Base-by-base conservation (phyloP, 1,140 invertebrate genomes). In the Aphelenchoides fujianensis region DNA sequence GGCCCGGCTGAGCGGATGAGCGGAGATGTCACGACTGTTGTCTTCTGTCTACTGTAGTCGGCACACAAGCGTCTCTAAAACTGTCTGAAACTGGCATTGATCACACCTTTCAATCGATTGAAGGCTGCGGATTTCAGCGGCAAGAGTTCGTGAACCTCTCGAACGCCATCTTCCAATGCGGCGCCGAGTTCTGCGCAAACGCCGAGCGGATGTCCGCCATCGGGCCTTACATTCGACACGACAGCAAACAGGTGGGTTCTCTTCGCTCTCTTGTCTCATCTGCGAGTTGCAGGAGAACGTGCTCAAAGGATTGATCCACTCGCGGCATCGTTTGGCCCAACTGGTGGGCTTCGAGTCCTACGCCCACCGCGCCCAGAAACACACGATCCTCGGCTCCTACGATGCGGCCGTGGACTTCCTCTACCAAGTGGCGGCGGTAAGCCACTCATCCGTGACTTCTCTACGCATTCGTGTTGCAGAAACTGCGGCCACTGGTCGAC, bases 261-360 rank as follows among this genome's bases (percentile, higher is more conserved):
- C 5, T 68, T 67, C 70, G 5, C n/a, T 5, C 9, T 7, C 5
- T 30, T 71, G 7, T 27, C 35, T 69, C 19, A 68, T 70, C 34
- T 16, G 27, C 16, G 5, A 72, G 32, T 1, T 52, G 5, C 27
- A 83, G 73, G 82, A 83, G 72, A 28, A 48, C 1, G 53, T 63
- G 30, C 54, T 83, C 2, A 34, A 63, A 35, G 28, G 67, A 7
- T 48, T 83, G 23, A 54, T 83, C 2, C n/a, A 23, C 7, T 59
- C 37, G 28, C 52, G 82, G 2, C 72, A 84, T 70, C 12, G 73
- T 35, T 69, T 83, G 0, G 83, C 82, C 1, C 48, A 71, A 27
- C 48, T 83, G 3, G 84, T 83, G 27, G 82, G 82, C 19, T 84
- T 77, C 62, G 74, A 79, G 64, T 72, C 77, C 7, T 83, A 71